These are phyloP conservation scores for Buceros bicornis DNA, from an alignment of 2,797 vertebrate species.

Conservation along the genomic window DNA sequence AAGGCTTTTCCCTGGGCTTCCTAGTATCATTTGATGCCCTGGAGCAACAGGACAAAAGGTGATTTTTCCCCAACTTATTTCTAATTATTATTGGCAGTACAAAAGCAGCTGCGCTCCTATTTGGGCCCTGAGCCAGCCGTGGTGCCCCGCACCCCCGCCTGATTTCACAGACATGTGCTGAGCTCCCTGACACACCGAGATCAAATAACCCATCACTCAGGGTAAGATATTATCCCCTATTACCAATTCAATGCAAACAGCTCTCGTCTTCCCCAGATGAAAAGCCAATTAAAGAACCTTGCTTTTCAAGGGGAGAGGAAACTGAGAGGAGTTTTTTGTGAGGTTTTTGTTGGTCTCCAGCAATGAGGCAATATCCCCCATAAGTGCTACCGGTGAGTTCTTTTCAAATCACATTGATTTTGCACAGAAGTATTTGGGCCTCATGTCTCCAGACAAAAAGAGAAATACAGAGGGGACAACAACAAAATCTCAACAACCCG, in stretches of 20 bases:
- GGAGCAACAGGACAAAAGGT: conserved; percentile 42
- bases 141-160: neutral
- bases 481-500: neutral
- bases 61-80: conserved; percentile 26
- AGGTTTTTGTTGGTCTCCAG: neutral
- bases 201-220: conserved; percentile 79
- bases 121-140: conserved; percentile 34
- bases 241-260: conserved; percentile 70
- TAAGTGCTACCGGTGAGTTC: neutral
- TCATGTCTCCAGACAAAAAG: neutral
- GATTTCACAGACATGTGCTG: conserved; percentile 27
- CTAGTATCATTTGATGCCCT: neutral
- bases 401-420: conserved; percentile 23
- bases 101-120: conserved; percentile 34
- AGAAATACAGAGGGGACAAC: neutral
- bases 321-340: neutral
- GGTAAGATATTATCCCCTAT: conserved; percentile 72
- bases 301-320: conserved; percentile 64
- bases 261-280: conserved; percentile 65
- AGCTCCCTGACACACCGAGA: conserved; percentile 67
- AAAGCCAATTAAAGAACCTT: conserved; percentile 77
- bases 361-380: neutral
- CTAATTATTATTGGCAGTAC: conserved; percentile 26
- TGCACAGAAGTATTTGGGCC: conserved; percentile 1
- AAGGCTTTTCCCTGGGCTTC: neutral